Evolutionary conservation across 1,140 invertebrate species (phyloP), one percentile per base, ranked within the genome.

Genomic region (Ylistrum balloti): DNA sequence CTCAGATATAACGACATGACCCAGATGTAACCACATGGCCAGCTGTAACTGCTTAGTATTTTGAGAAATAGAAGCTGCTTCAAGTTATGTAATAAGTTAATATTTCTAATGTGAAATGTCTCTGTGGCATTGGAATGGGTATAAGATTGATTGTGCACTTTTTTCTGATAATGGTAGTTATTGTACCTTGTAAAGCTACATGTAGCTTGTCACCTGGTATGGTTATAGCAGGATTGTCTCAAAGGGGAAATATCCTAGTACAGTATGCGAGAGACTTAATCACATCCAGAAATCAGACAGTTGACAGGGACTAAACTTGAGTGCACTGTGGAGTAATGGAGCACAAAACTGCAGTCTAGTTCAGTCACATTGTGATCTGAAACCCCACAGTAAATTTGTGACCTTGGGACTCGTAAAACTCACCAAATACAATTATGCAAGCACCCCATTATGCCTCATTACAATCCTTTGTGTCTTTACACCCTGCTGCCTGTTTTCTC

Each of bases 401-500:
- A 28, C n/a, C 56, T 74, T 11, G 56, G 56, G 20, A 74, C 56
- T 74, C 56, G n/a, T 74, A 74, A 74, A 74, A 74, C 17, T 74
- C n/a, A 0, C 22, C 28, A n/a, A 74, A 74, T 74, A 74, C 56
- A n/a, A 74, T 74, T 74, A 74, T 11, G 1, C 22, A 74, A 74
- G 56, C 56, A 74, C 56, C 56, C 56, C 22, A 74, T 74, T 28
- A 74, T 74, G 56, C 56, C 56, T 74, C 56, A 74, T 74, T 28
- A 74, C n/a, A 74, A 74, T 28, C 56, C 56, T 74, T 74, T 74
- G 56, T 74, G 56, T 74, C 56, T 74, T 74, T n/a, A 74, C 28
- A 74, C 28, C 1, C 22, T 74, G 3, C 3, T 74, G 56, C 56
- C 56, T 74, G 56, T 74, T 74, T 28, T 74, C 56, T 28, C 56